Evolutionary conservation across 2,113 vertebrate species (phyloP).

Genomic region (Rhodinocichla rosea): DNA sequence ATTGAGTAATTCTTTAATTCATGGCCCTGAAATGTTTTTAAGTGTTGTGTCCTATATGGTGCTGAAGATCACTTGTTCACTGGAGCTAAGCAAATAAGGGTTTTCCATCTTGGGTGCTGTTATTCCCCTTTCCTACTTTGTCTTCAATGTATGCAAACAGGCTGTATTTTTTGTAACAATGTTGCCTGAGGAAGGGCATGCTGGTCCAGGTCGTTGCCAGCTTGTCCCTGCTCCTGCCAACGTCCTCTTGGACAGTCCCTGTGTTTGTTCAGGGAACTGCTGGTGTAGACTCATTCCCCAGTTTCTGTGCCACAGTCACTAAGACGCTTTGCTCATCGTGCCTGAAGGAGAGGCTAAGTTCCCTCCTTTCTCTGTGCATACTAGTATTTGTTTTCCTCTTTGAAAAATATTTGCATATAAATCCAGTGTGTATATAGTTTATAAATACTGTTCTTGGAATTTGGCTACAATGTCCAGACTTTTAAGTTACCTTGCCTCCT

Average conservation of each 20-base stretch:
- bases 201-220: background rate
- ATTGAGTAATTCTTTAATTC: background rate
- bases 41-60: background rate
- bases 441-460: background rate
- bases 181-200: background rate
- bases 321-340: rapidly evolving
- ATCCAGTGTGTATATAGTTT: background rate
- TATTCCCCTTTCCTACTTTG: background rate
- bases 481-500: background rate
- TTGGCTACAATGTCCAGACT: background rate
- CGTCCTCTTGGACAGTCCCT: background rate
- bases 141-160: background rate
- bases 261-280: background rate
- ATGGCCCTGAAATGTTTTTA: background rate
- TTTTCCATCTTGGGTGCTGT: background rate
- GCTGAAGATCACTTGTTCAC: background rate
- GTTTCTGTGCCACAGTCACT: background rate
- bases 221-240: background rate
- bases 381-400: background rate
- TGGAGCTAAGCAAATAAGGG: background rate
- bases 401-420: background rate
- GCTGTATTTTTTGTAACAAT: background rate
- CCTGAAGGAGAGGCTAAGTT: background rate
- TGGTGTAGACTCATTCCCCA: background rate
- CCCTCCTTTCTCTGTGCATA: background rate